Percentiles rank a stretch among this genome's conserved stretches.
These are phyloP conservation scores for Mythimna impura DNA, from an alignment of 2,888 invertebrate species.

Conservation along the genomic window DNA sequence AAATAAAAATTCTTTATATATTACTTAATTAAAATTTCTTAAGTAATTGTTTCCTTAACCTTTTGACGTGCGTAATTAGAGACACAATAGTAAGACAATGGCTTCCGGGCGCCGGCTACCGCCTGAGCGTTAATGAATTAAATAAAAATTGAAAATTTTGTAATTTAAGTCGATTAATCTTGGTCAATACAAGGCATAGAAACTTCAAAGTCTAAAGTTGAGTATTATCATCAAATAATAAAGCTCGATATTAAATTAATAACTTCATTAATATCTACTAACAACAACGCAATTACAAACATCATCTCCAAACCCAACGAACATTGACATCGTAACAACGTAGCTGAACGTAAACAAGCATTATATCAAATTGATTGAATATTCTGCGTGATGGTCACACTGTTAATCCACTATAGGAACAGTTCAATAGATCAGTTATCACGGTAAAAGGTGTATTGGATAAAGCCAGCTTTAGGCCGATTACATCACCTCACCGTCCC, in stretches of 20 bases:
- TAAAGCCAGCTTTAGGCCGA: slow-evolving; percentile 82
- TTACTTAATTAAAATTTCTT: too few relatives aligned
- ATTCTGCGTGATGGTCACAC: slow-evolving; percentile 48
- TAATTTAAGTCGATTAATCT: neutral
- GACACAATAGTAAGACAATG: too few relatives aligned
- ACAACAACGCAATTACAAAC: slow-evolving; percentile 15
- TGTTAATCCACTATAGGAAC: slow-evolving; percentile 60
- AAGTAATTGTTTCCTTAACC: too few relatives aligned
- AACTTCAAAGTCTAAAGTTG: neutral
- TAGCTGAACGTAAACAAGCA: slow-evolving; percentile 20
- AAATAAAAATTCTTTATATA: too few relatives aligned
- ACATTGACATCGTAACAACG: slow-evolving; percentile 19
- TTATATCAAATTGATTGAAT: slow-evolving; percentile 41
- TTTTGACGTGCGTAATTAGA: too few relatives aligned
- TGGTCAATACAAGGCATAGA: too few relatives aligned
- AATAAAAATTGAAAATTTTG: too few relatives aligned
- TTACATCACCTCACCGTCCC: slow-evolving; percentile 78
- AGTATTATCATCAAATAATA: neutral
- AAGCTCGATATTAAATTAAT: neutral
- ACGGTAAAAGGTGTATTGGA: slow-evolving; percentile 81
- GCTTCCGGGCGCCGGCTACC: too few relatives aligned
- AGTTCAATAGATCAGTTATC: slow-evolving; percentile 77
- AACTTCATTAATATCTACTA: slow-evolving; percentile 3
- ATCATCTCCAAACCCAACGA: neutral
- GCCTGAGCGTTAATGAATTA: too few relatives aligned